Percentiles rank a stretch among this genome's conserved stretches.
phyloP scores from a whole-genome alignment of 2,888 invertebrate species.

The Timema podura region DNA sequence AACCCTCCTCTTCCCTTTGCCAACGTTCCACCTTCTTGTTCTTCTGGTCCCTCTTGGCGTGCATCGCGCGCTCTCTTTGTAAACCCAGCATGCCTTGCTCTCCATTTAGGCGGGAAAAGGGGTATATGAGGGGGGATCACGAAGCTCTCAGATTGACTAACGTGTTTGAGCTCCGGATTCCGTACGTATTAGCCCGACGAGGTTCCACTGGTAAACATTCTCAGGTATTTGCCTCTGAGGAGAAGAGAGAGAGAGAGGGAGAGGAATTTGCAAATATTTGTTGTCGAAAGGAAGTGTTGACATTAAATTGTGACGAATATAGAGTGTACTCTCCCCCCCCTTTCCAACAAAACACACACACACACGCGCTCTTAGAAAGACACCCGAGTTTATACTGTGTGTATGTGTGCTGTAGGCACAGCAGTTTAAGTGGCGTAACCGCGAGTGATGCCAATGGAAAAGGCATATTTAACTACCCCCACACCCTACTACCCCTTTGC shows the following conservation, averaged over 20 bases:
- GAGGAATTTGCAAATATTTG: constrained; percentile 33
- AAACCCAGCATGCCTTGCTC: too few species aligned
- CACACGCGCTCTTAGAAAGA: neutral
- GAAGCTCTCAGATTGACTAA: constrained; percentile 26
- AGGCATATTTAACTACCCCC: constrained; percentile 5
- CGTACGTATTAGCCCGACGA: constrained; percentile 28
- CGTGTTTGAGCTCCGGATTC: constrained; percentile 31
- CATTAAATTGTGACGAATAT: constrained; percentile 32
- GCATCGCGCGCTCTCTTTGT: too few species aligned
- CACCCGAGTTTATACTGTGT: neutral
- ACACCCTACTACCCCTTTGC: neutral
- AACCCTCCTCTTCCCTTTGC: neutral
- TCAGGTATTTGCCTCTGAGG: constrained; percentile 30
- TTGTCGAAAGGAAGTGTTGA: constrained; percentile 33
- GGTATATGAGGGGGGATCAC: neutral
- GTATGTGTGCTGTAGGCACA: constrained; percentile 1
- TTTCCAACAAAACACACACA: too few species aligned
- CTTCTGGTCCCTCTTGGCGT: too few species aligned
- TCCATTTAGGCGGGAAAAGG: too few species aligned
- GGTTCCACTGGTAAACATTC: constrained; percentile 26
- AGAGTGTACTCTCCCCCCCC: constrained; percentile 11
- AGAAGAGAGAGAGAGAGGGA: neutral
- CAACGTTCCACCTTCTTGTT: too few species aligned
- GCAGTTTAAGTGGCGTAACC: constrained; percentile 11
- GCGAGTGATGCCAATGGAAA: neutral